A percentile compares a stretch with the other conserved stretches of the same genome.
These are phyloP conservation scores for Fragum whitleyi DNA, from an alignment of 2,888 invertebrate genomes.

Conservation along the genomic window DNA sequence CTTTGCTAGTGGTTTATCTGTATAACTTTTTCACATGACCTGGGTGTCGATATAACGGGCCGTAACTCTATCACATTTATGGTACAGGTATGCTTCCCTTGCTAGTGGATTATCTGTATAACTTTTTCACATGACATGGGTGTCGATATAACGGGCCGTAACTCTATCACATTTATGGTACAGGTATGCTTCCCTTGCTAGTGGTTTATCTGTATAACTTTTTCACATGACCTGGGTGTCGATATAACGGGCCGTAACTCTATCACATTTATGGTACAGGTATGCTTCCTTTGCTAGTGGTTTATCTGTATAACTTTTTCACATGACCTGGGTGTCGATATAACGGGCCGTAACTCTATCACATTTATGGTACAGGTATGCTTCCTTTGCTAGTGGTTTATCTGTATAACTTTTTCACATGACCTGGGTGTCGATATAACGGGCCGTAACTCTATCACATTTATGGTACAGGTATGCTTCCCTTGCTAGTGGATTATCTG, in stretches of 20 bases:
- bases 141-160: conserved; percentile 57
- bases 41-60: conserved; percentile 61
- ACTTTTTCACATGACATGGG: conserved; percentile 62
- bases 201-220: conserved; percentile 22
- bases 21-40: conserved; percentile 62
- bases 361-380: conserved; percentile 89
- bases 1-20: not conserved
- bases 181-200: conserved; percentile 81
- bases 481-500: not conserved
- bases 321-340: conserved; percentile 60
- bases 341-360: conserved; percentile 60
- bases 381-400: not conserved
- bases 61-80: conserved; percentile 87
- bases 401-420: conserved; percentile 3
- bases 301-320: too few species aligned
- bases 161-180: conserved; percentile 88
- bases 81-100: conserved; percentile 87
- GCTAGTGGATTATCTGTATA: conserved; percentile 15
- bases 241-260: conserved; percentile 61
- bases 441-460: conserved; percentile 82
- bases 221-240: conserved; percentile 60
- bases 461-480: conserved; percentile 88
- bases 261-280: conserved; percentile 89
- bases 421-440: conserved; percentile 62
- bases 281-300: conserved; percentile 8